Conservation (phyloP, 2,113 vertebrate species). For the Psammodynastes pulverulentus region DNA sequence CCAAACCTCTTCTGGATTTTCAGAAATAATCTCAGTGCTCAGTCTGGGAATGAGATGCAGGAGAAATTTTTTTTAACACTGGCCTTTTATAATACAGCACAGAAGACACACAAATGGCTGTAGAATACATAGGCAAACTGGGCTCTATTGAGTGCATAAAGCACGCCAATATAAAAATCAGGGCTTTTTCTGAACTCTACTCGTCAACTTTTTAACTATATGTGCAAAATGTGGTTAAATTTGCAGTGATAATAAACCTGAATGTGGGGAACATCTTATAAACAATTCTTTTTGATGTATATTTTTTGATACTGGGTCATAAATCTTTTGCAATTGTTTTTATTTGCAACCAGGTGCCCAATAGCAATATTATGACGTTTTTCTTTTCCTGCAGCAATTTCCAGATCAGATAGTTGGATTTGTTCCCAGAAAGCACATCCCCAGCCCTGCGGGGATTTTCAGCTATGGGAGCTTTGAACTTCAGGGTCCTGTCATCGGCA, state of each 20-base stretch:
- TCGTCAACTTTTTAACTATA: not conserved
- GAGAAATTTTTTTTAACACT: too few relatives aligned
- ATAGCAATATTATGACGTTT: not conserved
- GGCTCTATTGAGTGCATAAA: not conserved
- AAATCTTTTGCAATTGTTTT: not conserved
- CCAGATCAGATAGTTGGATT: slow-evolving; percentile 94
- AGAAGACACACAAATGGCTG: not conserved
- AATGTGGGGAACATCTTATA: not conserved
- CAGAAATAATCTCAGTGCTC: not conserved
- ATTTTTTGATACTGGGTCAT: not conserved
- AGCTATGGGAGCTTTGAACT: slow-evolving; percentile 91
- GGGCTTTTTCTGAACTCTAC: not conserved
- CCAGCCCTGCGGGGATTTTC: slow-evolving; percentile 79
- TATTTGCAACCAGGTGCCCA: not conserved
- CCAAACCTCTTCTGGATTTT: not conserved
- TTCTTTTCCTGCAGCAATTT: slow-evolving; percentile 83
- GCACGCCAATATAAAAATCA: not conserved
- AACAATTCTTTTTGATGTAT: not conserved
- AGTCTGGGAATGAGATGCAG: not conserved
- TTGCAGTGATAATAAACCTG: not conserved
- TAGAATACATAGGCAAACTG: not conserved
- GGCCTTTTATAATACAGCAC: not conserved
- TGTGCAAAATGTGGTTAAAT: not conserved
- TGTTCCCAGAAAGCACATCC: slow-evolving; percentile 89
- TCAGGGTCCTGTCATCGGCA: slow-evolving; percentile 76